Conservation (phyloP, 1,140 invertebrate species). For the Papilio glaucus region DNA sequence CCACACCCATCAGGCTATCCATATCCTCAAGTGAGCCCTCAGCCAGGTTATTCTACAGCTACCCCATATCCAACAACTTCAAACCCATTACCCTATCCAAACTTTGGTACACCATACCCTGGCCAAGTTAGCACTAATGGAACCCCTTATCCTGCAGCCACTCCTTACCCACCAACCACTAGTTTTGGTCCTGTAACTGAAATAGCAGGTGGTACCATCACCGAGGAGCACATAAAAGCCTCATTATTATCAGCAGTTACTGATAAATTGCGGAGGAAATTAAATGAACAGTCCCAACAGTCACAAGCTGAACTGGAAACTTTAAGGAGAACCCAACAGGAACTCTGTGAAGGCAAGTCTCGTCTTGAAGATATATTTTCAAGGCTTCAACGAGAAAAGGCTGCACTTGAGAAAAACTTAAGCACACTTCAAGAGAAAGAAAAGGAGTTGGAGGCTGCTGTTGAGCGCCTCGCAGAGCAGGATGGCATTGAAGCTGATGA, state of each 20-base stretch:
- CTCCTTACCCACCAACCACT: constrained; percentile 78
- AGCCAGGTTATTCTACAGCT: constrained; percentile 72
- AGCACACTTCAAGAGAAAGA: constrained; percentile 93
- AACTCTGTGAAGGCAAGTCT: constrained; percentile 93
- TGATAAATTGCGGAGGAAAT: constrained; percentile 93
- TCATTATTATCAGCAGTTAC: constrained; percentile 97
- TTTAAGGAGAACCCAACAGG: constrained; percentile 93
- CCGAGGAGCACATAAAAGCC: constrained; percentile 96
- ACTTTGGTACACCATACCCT: constrained; percentile 70
- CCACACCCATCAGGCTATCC: constrained; percentile 83
- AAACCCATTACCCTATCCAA: constrained; percentile 70
- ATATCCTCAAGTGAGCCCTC: constrained; percentile 60
- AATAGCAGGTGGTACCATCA: constrained; percentile 90
- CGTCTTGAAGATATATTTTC: constrained; percentile 93
- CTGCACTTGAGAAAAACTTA: constrained; percentile 93
- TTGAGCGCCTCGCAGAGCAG: constrained; percentile 90
- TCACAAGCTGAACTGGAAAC: constrained; percentile 96
- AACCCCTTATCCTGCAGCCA: constrained; percentile 63
- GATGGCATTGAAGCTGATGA: constrained; percentile 96
- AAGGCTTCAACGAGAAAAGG: constrained; percentile 93
- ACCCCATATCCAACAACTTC: constrained; percentile 69
- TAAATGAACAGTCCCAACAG: constrained; percentile 95
- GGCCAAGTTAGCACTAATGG: constrained; percentile 65
- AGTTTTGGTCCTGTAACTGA: constrained; percentile 68
- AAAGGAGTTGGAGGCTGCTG: constrained; percentile 91